Percentiles rank a stretch among this genome's conserved stretches.
Evolutionary conservation across 2,888 invertebrate species (phyloP).

Genomic region (Leptura quadrifasciata): DNA sequence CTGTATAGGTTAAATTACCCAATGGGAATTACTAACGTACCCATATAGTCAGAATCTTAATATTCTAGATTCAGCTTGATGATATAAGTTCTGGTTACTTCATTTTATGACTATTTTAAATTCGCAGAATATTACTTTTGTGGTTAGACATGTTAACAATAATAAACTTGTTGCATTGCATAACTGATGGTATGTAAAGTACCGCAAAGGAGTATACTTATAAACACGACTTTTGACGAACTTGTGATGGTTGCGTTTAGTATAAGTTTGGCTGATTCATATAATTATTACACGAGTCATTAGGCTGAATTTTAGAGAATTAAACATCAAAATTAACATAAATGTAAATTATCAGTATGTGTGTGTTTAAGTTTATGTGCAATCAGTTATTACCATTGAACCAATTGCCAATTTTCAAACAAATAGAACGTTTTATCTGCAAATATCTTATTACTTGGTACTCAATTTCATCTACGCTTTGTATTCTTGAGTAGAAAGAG

Average conservation of each 20-base stretch:
- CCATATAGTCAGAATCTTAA: neutral
- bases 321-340: neutral
- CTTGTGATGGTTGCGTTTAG: no score
- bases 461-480: no score
- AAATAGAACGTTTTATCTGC: neutral
- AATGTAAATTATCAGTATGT: neutral
- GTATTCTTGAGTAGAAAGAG: no score
- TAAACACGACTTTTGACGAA: no score
- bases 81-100: neutral
- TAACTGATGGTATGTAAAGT: no score
- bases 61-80: neutral
- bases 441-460: neutral
- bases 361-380: neutral
- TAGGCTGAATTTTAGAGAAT: neutral
- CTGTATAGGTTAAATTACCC: neutral
- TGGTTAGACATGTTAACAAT: no score
- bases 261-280: no score
- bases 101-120: no score
- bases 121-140: no score
- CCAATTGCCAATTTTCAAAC: neutral
- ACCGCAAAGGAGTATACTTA: no score
- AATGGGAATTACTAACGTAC: neutral
- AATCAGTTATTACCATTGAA: neutral
- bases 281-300: neutral
- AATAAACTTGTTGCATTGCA: no score